Base-by-base conservation (phyloP, 2,113 vertebrate genomes). In the Eulacestoma nigropectus region DNA sequence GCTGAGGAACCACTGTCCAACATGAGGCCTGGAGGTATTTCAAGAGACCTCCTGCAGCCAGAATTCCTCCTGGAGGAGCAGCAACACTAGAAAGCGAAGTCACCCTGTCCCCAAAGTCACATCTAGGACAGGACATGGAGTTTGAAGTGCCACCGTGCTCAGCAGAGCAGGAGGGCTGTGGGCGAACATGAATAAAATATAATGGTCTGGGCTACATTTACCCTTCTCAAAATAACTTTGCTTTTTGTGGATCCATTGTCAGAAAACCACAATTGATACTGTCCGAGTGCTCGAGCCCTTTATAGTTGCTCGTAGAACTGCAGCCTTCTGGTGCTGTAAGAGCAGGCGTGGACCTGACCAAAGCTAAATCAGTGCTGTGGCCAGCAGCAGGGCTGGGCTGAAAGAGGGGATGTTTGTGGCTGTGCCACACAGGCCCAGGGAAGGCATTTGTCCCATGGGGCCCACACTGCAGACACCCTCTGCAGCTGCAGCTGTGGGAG, bases 191-290 rank as follows among this genome's bases (percentile, higher is more conserved):
- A 87, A 93, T 92, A 84, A 89, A 59, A 85, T 86, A 46, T 63
- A 69, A 81, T 80, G 20, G 46, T 70, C 89, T 93, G 13, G 1
- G 76, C 89, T 89, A 65, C 88, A 84, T 95, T 95, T 92, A 90
- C 64, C 76, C 73, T 74, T 77, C 94, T 87, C 9, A 4, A 92
- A 96, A 97, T 95, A 96, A 56, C 88, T 92, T 84, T 29, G 47
- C 76, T 67, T 94, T 92, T 90, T 93, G 83, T 80, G 89, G 83
- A 59, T 81, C 68, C 70, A 82, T 89, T 93, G 68, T 92, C 84
- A 84, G 80, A 87, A 96, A 95, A 70, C 96, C 95, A 72, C 87
- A 95, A 96, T 95, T 95, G 89, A 81, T 75, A 55, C 79, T 63
- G 64, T 78, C 37, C 1, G 3, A 77, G 23, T 33, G 33, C 73